These are phyloP conservation scores for Apoda limacodes DNA, from an alignment of 2,888 invertebrate species.

Conservation along the genomic window DNA sequence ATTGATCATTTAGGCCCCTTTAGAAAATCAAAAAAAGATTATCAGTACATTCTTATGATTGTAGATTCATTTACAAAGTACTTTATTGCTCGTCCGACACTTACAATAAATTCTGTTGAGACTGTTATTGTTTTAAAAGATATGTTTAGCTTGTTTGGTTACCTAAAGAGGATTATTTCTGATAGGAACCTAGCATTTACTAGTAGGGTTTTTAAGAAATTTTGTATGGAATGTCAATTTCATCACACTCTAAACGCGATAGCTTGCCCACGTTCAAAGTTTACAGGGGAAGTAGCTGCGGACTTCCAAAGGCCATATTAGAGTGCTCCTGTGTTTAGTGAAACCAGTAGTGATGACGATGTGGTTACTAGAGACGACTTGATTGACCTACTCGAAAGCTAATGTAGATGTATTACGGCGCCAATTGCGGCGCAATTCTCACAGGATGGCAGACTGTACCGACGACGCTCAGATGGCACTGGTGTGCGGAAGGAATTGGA, in stretches of 20 bases:
- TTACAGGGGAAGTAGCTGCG: conserved; percentile 14
- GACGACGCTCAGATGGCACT: conserved; percentile 3
- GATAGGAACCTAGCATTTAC: too few relatives aligned
- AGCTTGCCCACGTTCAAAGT: conserved; percentile 19
- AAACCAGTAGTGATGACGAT: conserved; percentile 8
- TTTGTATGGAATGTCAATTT: conserved; percentile 18
- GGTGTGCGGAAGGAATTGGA: too few relatives aligned
- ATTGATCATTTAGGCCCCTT: conserved; percentile 23
- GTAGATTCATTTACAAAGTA: too few relatives aligned
- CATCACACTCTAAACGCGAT: conserved; percentile 18
- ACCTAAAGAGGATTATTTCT: conserved; percentile 19
- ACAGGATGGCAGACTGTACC: conserved; percentile 12
- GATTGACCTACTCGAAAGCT: conserved; percentile 9
- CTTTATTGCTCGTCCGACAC: conserved; percentile 17
- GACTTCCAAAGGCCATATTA: conserved; percentile 12
- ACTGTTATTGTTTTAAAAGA: conserved; percentile 10
- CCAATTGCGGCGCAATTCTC: conserved; percentile 9
- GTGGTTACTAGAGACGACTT: conserved; percentile 9
- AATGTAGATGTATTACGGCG: conserved; percentile 1
- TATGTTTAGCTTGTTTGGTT: conserved; percentile 15
- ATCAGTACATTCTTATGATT: conserved; percentile 21
- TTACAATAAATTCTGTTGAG: conserved; percentile 18
- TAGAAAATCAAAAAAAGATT: conserved; percentile 16
- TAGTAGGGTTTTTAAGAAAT: too few relatives aligned
- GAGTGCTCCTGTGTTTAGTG: conserved; percentile 7